Evolutionary conservation across 2,113 vertebrate species (phyloP).

Genomic region (Dolichotis patagonum): DNA sequence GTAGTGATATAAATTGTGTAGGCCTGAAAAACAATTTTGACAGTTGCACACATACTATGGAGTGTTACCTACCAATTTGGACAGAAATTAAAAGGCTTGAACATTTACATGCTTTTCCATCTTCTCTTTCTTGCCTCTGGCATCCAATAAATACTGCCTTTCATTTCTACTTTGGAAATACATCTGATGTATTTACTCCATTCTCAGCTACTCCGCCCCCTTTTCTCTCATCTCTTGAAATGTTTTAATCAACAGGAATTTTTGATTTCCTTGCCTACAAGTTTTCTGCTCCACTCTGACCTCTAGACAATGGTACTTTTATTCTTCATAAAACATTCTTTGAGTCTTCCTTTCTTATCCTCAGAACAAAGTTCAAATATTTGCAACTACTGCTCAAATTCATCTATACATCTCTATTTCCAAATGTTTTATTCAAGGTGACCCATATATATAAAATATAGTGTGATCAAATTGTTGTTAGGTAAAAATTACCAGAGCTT

Average conservation of each 20-base stretch:
- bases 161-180: neutral
- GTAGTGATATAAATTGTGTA: neutral
- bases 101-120: neutral
- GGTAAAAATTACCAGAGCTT: neutral
- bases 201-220: neutral
- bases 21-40: neutral
- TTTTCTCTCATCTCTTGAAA: neutral
- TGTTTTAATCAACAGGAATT: conserved; percentile 4
- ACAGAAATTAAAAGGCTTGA: neutral
- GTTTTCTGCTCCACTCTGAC: neutral
- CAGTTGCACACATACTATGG: neutral
- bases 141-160: neutral
- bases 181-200: neutral
- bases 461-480: neutral
- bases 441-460: neutral
- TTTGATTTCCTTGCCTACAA: neutral
- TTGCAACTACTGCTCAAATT: conserved; percentile 5
- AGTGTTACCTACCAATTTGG: neutral
- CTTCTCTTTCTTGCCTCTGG: neutral
- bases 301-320: neutral
- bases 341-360: conserved; percentile 9
- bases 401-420: neutral
- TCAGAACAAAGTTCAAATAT: conserved; percentile 42
- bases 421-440: neutral
- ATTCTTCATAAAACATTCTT: neutral